Evolutionary conservation across 92 coral and sea anemone genomes (phyloP).

Genomic region (Porites cylindrica): DNA sequence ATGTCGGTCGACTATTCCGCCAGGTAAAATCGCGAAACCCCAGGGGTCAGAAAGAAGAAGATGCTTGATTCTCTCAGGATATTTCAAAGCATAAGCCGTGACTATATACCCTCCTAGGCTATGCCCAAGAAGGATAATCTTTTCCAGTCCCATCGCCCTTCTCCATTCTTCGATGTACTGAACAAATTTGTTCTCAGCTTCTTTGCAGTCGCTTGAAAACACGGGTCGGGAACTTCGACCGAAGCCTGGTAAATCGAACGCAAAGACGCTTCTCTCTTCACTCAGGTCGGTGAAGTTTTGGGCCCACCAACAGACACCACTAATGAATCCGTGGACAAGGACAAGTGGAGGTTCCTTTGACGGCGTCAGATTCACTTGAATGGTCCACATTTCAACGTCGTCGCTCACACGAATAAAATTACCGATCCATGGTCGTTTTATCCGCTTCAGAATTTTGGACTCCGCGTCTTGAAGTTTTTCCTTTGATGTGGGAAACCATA

Average conservation of each 20-base stretch:
- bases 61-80: slow-evolving; percentile 86
- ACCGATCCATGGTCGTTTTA: slow-evolving; percentile 83
- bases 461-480: slow-evolving; percentile 87
- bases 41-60: slow-evolving; percentile 94
- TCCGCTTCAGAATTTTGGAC: slow-evolving; percentile 69
- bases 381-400: slow-evolving; percentile 86
- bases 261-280: slow-evolving; percentile 87
- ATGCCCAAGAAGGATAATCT: slow-evolving; percentile 89
- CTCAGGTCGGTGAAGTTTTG: slow-evolving; percentile 81
- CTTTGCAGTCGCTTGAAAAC: slow-evolving; percentile 58
- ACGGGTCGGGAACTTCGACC: slow-evolving; percentile 95
- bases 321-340: slow-evolving; percentile 87
- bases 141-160: slow-evolving; percentile 81
- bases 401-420: slow-evolving; percentile 82
- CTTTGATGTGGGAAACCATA: slow-evolving; percentile 83
- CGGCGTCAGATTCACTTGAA: slow-evolving; percentile 80
- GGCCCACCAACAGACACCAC: slow-evolving; percentile 96
- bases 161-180: slow-evolving; percentile 95
- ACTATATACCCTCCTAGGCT: slow-evolving; percentile 95
- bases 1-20: slow-evolving; percentile 91
- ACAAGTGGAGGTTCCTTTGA: slow-evolving; percentile 81
- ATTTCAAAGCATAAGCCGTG: slow-evolving; percentile 84
- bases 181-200: slow-evolving; percentile 85
- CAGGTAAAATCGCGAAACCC: slow-evolving; percentile 97
- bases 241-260: slow-evolving; percentile 97